Percentiles rank a stretch among this genome's conserved stretches.
These are phyloP conservation scores for Papilio dardanus DNA, from an alignment of 1,140 invertebrate genomes.

Conservation along the genomic window DNA sequence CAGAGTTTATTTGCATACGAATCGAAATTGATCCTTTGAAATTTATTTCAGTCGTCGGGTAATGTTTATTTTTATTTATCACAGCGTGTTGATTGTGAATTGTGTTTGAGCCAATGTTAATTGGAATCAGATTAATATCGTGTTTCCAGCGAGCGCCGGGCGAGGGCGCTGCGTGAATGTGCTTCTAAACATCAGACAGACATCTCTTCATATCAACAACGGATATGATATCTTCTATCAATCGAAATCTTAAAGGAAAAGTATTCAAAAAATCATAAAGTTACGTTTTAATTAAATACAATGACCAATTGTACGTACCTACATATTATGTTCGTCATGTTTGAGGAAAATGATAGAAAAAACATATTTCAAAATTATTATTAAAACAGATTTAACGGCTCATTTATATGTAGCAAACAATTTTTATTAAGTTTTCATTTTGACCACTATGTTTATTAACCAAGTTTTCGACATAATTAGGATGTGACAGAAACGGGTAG, in stretches of 20 bases:
- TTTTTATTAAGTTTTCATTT: not conserved
- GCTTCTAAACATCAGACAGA: constrained; percentile 45
- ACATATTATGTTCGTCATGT: not conserved
- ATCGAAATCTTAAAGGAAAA: constrained; percentile 18
- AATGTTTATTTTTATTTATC: constrained; percentile 40
- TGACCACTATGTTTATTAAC: no score
- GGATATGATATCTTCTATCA: constrained; percentile 24
- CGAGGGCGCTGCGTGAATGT: constrained; percentile 46
- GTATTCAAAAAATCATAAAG: not conserved
- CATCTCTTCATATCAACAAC: constrained; percentile 20
- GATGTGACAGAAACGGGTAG: not conserved
- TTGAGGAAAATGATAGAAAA: not conserved
- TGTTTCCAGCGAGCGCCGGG: constrained; percentile 48
- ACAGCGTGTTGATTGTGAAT: constrained; percentile 40
- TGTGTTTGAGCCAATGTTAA: constrained; percentile 40
- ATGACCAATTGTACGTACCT: not conserved
- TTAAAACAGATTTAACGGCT: not conserved
- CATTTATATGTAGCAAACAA: not conserved
- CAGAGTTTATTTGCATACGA: constrained; percentile 22
- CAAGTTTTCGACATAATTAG: not conserved
- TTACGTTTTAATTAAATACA: not conserved
- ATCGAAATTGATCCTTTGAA: not conserved
- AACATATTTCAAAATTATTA: not conserved
- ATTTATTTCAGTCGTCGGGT: constrained; percentile 29
- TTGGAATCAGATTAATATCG: constrained; percentile 58